Evolutionary conservation across 2,113 vertebrate genomes (phyloP), one percentile per base, ranked within the genome.

Genomic region (Rhabdomys dilectus): DNA sequence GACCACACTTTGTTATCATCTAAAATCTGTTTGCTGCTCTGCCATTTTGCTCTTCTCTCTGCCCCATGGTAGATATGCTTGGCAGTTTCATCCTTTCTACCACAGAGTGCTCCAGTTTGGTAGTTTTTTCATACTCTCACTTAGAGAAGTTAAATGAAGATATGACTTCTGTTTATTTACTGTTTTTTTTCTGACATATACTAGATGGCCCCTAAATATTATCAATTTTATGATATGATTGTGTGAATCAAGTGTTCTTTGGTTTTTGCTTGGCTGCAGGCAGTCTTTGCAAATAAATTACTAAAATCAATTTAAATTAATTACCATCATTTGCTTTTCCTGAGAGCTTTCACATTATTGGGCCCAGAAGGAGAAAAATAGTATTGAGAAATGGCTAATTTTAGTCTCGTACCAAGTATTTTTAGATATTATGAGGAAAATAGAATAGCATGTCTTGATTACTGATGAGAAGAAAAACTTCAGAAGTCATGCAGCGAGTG

Each of bases 291-390:
- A 89, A 90, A 95, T 39, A 93, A 94, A 93, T 93, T 91, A 75
- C 45, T 87, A 89, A 97, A 94, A 81, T 93, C 19, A 45, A 34
- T 84, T 97, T 91, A 89, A 94, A 92, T 94, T 92, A 92, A 95
- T 95, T 91, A 53, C 64, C 45, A 26, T 86, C 51, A 96, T 86
- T 96, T 94, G 3, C n/a, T 93, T 95, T 91, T 89, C 85, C 73
- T 66, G 0, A 70, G 17, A 95, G 42, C 58, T 45, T 77, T 91
- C 58, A 21, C 95, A 66, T 88, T 88, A 88, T 72, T 75, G 51
- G 73, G 22, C 56, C 56, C 15, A 91, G 39, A 91, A 82, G 51
- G 45, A 85, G 88, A 80, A 93, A 93, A 95, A 92, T 66, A 42
- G 70, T 58, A 68, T 88, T 76, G 34, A 66, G 73, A 89, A 78